Conservation (phyloP, 2,888 invertebrate genomes). For the Lampropteryx suffumata region DNA sequence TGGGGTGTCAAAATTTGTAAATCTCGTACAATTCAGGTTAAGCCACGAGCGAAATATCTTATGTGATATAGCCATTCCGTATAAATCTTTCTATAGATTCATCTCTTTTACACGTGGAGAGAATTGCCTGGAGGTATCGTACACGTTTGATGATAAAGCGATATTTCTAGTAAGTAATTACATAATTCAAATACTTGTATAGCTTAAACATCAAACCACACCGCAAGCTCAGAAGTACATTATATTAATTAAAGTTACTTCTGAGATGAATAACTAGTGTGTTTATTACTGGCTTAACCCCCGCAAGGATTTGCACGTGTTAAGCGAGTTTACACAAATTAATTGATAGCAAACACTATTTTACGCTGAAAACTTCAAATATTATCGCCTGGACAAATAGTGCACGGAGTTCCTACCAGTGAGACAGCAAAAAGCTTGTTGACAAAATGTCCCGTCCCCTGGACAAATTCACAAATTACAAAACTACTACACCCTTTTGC, state of each 20-base stretch:
- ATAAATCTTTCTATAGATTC: no score
- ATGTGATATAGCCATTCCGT: no score
- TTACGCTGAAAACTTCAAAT: not conserved
- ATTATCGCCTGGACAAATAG: slow-evolving; percentile 4
- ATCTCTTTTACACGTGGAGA: no score
- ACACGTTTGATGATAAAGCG: no score
- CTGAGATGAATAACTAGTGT: no score
- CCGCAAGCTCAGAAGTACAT: slow-evolving; percentile 37
- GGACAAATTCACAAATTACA: slow-evolving; percentile 38
- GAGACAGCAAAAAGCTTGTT: slow-evolving; percentile 33
- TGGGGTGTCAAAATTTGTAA: no score
- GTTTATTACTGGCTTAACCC: not conserved
- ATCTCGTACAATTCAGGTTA: no score
- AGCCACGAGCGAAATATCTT: no score
- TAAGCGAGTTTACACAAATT: not conserved
- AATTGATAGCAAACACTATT: slow-evolving; percentile 6
- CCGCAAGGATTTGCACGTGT: not conserved
- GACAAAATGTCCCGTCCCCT: slow-evolving; percentile 20
- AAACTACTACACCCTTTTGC: slow-evolving; percentile 34
- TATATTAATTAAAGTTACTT: slow-evolving; percentile 52
- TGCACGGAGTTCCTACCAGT: not conserved
- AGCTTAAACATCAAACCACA: no score
- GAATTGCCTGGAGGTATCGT: no score
- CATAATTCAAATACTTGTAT: no score
- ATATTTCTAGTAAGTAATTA: no score